Evolutionary conservation across 2,113 vertebrate genomes (phyloP), one percentile per base, ranked within the genome.

Genomic region (Ia io): DNA sequence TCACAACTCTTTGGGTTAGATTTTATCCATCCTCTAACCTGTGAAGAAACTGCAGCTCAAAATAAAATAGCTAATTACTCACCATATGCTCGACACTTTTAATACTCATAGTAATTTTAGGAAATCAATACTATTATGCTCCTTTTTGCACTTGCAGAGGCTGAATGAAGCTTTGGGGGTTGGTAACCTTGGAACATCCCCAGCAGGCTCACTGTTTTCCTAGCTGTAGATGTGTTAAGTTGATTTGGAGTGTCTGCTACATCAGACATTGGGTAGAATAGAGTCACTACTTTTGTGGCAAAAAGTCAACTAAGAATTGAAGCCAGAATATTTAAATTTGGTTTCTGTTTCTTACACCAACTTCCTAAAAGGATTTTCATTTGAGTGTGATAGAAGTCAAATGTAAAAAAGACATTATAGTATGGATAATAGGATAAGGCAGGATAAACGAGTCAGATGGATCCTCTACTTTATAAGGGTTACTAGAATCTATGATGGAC

Each of bases 241-340:
- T 91, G 85, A 87, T 70, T 84, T 73, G 30, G 22, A 47, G 1
- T 76, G 23, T 82, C 42, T 88, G 28, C 56, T 37, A 16, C 69
- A 28, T 82, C 22, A 61, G 30, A 51, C 65, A 40, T 51, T 82
- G 67, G 83, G 28, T 56, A 83, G 59, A 71, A 49, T 70, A 86
- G 84, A 77, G 56, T 84, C 25, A 61, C 40, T 87, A 18, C n/a
- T 78, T 56, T 79, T 73, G 5, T 88, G 80, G 42, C 63, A 94
- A 67, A 76, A 84, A 73, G 9, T 92, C 42, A 86, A 20, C 20
- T 65, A 71, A 53, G 35, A 74, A 56, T 42, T 85, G 65, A 76
- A 65, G 56, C 61, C 28, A 71, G 65, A 85, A 32, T 87, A 90
- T 84, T 65, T 92, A 86, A 65, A 82, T 79, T 90, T 95, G 13